Evolutionary conservation across 1,140 invertebrate species (phyloP), one percentile per base, ranked within the genome.

Genomic region (Maconellicoccus hirsutus): DNA sequence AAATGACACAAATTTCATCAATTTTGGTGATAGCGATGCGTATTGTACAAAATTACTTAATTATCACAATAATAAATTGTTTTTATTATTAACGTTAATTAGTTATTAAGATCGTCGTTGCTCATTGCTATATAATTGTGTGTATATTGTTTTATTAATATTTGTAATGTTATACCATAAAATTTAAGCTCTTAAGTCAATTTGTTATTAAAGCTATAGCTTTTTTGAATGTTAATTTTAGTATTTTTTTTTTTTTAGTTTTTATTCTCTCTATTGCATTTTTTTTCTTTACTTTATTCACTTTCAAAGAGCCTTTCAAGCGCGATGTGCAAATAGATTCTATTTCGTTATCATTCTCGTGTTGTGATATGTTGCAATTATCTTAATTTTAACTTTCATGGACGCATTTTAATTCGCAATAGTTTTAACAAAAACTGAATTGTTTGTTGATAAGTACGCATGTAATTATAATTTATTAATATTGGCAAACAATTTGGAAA

Each of bases 381-480:
- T 4, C 2, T 52, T 8, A 8, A 8, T 52, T 52, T 52, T 52
- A 52, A 52, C 42, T 52, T 52, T 52, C 42, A 52, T 16, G 6
- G 29, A 33, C n/a, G 42, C 42, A 52, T 52, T 52, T 52, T 52
- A 19, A 14, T 19, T 16, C n/a, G n/a, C 42, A 52, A 52, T 52
- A 52, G 42, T 52, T 16, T 52, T 8, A 52, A 2, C 2, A 52
- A 52, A 52, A 52, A 52, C 42, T 52, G 42, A 52, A 52, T 52
- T 52, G 42, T 52, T 52, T 52, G 42, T 52, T 52, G n/a, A 52
- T 52, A 14, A 19, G n/a, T 8, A 52, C 3, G n/a, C n/a, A 8
- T 52, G 42, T 52, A 52, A 52, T 52, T 52, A 52, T 52, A 52
- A 52, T 52, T 52, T 52, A 52, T 52, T 52, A 52, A 52, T 52